Percentiles rank a stretch among this genome's conserved stretches.
Conservation (phyloP, 2,888 invertebrate species). For the Nebria salina region DNA sequence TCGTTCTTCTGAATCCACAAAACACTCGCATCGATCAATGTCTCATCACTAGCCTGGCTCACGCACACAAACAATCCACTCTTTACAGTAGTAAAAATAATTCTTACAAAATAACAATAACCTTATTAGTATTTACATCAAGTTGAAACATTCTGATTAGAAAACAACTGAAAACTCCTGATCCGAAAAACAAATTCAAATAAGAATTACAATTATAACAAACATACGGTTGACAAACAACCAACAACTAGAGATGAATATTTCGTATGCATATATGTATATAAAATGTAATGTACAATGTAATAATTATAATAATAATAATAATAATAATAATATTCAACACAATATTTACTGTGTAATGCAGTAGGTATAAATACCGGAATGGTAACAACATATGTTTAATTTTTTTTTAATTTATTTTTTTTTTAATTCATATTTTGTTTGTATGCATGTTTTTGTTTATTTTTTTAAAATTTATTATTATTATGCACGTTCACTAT, state of each 20-base stretch:
- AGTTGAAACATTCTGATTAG: conserved; percentile 28
- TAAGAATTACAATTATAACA: conserved; percentile 26
- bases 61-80: conserved; percentile 10
- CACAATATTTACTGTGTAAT: conserved; percentile 15
- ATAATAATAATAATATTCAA: conserved; percentile 22
- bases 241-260: conserved; percentile 43
- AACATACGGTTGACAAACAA: conserved; percentile 35
- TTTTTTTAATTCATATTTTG: not conserved
- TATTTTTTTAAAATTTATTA: not conserved
- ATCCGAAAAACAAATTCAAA: not conserved
- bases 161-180: conserved; percentile 18
- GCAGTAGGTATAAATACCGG: conserved; percentile 22
- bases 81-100: conserved; percentile 11
- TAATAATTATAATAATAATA: conserved; percentile 24
- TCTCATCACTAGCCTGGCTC: conserved; percentile 16
- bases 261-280: conserved; percentile 19
- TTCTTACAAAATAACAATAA: conserved; percentile 32
- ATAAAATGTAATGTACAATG: conserved; percentile 23
- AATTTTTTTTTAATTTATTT: not conserved
- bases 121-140: conserved; percentile 37
- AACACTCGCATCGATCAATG: conserved; percentile 23
- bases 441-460: conserved; percentile 9
- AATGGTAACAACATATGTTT: conserved; percentile 29
- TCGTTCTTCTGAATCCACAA: conserved; percentile 38
- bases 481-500: conserved; percentile 9